These are phyloP conservation scores for Anolis sagrei DNA, from an alignment of 2,113 vertebrate species.

Conservation along the genomic window DNA sequence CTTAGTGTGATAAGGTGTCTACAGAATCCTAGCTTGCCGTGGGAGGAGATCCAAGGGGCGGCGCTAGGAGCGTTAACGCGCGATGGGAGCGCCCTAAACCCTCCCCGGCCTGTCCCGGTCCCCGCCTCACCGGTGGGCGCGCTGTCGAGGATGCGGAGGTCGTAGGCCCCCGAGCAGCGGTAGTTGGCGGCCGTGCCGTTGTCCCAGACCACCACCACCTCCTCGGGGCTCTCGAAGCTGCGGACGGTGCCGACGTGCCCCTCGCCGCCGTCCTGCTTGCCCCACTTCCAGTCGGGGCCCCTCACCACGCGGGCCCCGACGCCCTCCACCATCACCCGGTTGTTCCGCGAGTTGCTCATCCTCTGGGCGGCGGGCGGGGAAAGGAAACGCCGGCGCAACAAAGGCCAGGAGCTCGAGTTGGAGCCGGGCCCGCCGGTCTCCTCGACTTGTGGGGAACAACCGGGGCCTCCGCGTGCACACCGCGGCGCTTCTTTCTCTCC, in stretches of 20 bases:
- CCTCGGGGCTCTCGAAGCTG: conserved; percentile 98
- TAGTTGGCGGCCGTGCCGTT: conserved; percentile 99
- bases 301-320: conserved; percentile 94
- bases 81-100: too few species aligned
- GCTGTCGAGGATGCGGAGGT: conserved; percentile 95
- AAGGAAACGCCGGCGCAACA: conserved; percentile 19
- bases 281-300: conserved; percentile 99
- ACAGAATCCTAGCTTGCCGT: too few species aligned
- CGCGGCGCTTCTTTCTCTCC: not conserved
- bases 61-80: too few species aligned
- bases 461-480: not conserved
- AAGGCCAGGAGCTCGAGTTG: conserved; percentile 11
- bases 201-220: conserved; percentile 99
- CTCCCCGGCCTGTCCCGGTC: too few species aligned
- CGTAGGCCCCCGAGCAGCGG: conserved; percentile 97
- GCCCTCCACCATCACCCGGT: conserved; percentile 98
- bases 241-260: conserved; percentile 97
- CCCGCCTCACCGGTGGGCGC: conserved; percentile 90
- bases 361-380: not conserved
- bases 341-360: conserved; percentile 97
- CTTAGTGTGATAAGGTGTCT: too few species aligned
- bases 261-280: conserved; percentile 98
- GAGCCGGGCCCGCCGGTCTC: conserved; percentile 15
- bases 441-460: not conserved
- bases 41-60: too few species aligned